phyloP scores from a whole-genome alignment of 2,797 vertebrate genomes.

The Esox lucius region DNA sequence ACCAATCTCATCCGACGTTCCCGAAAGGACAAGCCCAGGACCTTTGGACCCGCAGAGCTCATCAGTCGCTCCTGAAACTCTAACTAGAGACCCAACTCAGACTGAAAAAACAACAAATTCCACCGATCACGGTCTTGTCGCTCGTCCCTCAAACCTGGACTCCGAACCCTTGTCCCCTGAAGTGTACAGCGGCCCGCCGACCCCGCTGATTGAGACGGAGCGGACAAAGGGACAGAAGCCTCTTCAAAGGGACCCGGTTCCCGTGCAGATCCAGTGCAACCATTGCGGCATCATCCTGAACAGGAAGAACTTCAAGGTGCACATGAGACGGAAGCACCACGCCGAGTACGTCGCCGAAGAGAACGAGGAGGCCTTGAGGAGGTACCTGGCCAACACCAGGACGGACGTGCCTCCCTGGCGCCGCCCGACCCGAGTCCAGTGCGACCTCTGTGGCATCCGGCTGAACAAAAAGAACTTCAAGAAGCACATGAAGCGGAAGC shows the following conservation, averaged over 20 bases:
- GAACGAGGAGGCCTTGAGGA: neutral
- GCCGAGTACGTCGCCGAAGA: neutral
- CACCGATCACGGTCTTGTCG: neutral
- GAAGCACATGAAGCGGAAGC: slow-evolving; percentile 12
- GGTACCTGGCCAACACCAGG: neutral
- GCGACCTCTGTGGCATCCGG: neutral
- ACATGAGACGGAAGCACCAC: slow-evolving; percentile 11
- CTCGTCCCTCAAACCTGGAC: neutral
- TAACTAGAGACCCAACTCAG: neutral
- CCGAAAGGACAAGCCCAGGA: neutral
- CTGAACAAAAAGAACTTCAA: slow-evolving; percentile 10
- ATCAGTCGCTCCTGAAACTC: neutral
- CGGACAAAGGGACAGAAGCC: neutral
- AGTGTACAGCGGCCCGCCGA: neutral
- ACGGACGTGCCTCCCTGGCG: neutral
- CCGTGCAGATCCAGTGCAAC: slow-evolving; percentile 1
- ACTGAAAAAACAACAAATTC: neutral
- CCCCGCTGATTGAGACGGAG: neutral
- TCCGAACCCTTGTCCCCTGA: neutral
- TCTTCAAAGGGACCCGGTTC: neutral
- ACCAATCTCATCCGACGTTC: no score
- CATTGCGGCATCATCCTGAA: slow-evolving; percentile 8
- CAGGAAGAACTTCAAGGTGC: slow-evolving; percentile 11
- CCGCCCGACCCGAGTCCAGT: neutral
- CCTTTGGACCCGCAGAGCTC: neutral